These are phyloP conservation scores for Oryzaephilus surinamensis DNA, from an alignment of 1,140 invertebrate genomes.

Conservation along the genomic window DNA sequence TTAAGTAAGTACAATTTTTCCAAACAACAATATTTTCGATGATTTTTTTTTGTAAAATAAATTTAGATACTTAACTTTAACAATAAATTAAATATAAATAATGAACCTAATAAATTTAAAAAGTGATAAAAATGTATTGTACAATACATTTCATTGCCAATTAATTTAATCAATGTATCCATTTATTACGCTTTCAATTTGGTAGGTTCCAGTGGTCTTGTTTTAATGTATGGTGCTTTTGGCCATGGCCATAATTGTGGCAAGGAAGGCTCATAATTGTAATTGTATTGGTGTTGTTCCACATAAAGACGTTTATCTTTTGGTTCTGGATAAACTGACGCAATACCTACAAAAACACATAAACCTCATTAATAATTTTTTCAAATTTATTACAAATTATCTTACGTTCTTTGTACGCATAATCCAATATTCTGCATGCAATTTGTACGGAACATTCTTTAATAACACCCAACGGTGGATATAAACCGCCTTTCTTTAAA, in stretches of 20 bases:
- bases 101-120: conserved; percentile 8
- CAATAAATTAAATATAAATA: conserved; percentile 7
- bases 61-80: too few relatives aligned
- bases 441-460: conserved; percentile 81
- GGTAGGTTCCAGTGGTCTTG: conserved; percentile 39
- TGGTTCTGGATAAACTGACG: conserved; percentile 76
- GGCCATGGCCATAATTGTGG: conserved; percentile 67
- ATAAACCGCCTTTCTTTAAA: conserved; percentile 77
- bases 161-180: conserved; percentile 1
- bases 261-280: conserved; percentile 66
- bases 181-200: conserved; percentile 12
- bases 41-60: too few relatives aligned
- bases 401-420: conserved; percentile 75
- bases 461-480: conserved; percentile 86
- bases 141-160: conserved; percentile 6
- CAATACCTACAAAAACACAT: conserved; percentile 50
- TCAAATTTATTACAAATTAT: conserved; percentile 1
- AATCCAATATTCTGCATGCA: conserved; percentile 72
- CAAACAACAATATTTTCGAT: too few relatives aligned
- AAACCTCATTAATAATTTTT: neutral
- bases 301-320: conserved; percentile 62
- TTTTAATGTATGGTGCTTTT: conserved; percentile 43
- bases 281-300: conserved; percentile 64
- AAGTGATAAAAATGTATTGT: conserved; percentile 4
- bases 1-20: too few relatives aligned